Evolutionary conservation across 2,113 vertebrate genomes (phyloP).

Genomic region (Crotalus horridus): DNA sequence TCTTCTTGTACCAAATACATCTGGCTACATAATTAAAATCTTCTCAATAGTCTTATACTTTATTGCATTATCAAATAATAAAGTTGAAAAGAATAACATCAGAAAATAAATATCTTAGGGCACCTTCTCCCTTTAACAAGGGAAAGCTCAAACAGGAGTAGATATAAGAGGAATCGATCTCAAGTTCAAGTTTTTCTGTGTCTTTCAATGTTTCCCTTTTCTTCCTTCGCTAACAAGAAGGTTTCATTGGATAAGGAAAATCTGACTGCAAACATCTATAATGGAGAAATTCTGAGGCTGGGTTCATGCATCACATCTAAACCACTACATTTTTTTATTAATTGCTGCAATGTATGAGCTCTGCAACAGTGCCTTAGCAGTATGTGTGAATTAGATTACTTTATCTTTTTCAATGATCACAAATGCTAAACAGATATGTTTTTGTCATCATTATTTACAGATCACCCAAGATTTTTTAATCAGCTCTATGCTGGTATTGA

Average conservation of each 20-base stretch:
- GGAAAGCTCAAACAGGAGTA: neutral
- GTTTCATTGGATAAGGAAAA: no score
- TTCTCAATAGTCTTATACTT: neutral
- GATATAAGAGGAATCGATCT: neutral
- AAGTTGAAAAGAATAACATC: neutral
- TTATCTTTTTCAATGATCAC: constrained; percentile 1
- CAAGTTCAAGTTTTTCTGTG: neutral
- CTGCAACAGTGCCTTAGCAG: neutral
- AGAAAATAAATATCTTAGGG: neutral
- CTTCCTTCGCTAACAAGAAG: neutral
- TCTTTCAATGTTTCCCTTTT: neutral
- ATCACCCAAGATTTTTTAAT: constrained; percentile 85
- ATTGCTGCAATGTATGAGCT: neutral
- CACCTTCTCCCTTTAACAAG: neutral
- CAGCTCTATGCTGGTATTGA: constrained; percentile 84
- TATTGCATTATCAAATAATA: neutral
- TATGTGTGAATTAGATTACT: neutral
- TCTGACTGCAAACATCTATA: neutral
- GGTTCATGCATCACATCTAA: neutral
- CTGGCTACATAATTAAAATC: neutral
- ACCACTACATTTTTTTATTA: neutral
- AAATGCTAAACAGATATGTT: constrained; percentile 13
- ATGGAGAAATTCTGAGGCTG: neutral
- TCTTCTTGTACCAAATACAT: neutral
- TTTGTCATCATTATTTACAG: constrained; percentile 63